Conservation (phyloP, 2,113 vertebrate genomes). For the Ramphastos sulfuratus region DNA sequence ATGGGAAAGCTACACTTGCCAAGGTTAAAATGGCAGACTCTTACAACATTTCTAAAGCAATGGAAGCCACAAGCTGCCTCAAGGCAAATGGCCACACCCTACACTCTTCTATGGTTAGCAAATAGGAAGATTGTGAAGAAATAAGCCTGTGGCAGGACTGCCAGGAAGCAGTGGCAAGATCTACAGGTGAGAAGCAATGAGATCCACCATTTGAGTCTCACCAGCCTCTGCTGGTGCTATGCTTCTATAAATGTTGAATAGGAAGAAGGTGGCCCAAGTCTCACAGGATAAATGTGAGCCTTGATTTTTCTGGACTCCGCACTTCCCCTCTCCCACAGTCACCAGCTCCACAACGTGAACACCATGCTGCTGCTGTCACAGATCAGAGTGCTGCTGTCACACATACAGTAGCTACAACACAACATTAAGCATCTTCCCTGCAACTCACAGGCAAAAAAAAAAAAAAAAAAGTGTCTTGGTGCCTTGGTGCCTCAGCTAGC, state of each 20-base stretch:
- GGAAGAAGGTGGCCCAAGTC: background rate
- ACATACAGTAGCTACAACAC: background rate
- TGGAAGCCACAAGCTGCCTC: constrained; percentile 18
- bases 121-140: constrained; percentile 49
- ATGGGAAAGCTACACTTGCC: constrained; percentile 11
- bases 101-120: background rate
- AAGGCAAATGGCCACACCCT: constrained; percentile 26
- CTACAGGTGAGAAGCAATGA: background rate
- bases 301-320: background rate
- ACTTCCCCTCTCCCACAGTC: background rate
- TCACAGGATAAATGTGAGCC: rapidly evolving
- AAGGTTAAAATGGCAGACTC: constrained; percentile 57
- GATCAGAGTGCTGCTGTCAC: background rate
- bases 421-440: background rate
- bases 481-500: too few relatives aligned
- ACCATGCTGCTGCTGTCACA: background rate
- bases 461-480: too few relatives aligned
- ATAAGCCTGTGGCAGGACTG: background rate
- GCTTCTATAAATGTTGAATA: background rate
- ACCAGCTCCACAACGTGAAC: background rate
- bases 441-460: background rate
- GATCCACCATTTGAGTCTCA: background rate
- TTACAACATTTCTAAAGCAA: constrained; percentile 21
- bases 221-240: background rate
- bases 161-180: background rate